Conservation (phyloP, 2,113 vertebrate species). For the Probosciger aterrimus region DNA sequence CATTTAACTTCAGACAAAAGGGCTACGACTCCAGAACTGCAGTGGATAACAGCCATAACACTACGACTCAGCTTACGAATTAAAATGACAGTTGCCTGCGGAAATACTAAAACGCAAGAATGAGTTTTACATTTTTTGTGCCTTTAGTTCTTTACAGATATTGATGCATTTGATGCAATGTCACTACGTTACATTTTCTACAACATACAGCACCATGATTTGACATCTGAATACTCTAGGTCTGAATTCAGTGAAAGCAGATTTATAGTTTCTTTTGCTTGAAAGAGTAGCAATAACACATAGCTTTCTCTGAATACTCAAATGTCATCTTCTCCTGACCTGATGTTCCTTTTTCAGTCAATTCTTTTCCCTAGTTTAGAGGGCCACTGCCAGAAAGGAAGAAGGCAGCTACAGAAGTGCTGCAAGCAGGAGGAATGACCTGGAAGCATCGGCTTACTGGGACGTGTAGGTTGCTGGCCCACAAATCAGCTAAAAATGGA, state of each 20-base stretch:
- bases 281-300: neutral
- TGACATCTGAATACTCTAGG: neutral
- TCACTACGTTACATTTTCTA: neutral
- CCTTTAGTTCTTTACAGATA: neutral
- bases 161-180: neutral
- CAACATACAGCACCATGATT: rapidly evolving
- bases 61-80: neutral
- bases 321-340: neutral
- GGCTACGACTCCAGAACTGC: neutral
- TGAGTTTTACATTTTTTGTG: neutral
- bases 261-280: neutral
- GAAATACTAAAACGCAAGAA: neutral
- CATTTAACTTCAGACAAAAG: neutral
- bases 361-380: neutral
- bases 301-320: neutral
- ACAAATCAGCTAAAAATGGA: slow-evolving; percentile 35
- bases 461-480: neutral
- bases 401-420: neutral
- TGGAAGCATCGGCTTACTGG: neutral
- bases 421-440: neutral
- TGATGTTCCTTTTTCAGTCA: neutral
- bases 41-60: neutral
- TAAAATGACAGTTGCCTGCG: neutral
- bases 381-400: neutral
- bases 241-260: neutral